Percentiles rank a stretch among this genome's conserved stretches.
phyloP scores from a whole-genome alignment of 1,140 invertebrate species.

The Triops cancriformis region DNA sequence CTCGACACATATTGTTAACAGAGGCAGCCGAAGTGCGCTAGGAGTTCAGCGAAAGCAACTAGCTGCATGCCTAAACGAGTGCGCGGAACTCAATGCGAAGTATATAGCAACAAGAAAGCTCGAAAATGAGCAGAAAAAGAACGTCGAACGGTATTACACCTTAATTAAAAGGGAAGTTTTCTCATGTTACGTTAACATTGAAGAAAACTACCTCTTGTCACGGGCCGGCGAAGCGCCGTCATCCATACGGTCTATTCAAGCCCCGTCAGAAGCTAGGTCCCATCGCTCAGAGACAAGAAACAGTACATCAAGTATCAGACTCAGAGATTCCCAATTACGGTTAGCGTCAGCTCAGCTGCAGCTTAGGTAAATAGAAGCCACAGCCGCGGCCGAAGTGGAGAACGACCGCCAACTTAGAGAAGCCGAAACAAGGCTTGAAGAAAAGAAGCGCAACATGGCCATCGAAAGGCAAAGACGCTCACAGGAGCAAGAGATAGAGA shows the following conservation, averaged over 20 bases:
- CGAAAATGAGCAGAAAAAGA: not conserved
- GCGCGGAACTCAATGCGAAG: not conserved
- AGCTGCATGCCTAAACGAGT: not conserved
- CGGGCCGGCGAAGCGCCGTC: constrained; percentile 14
- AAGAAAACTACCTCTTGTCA: constrained; percentile 10
- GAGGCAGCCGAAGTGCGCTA: too few relatives aligned
- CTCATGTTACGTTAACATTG: not conserved
- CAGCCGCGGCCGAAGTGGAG: not conserved
- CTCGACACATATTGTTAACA: too few relatives aligned
- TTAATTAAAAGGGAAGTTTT: not conserved
- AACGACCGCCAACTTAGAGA: not conserved
- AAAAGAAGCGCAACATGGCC: too few relatives aligned
- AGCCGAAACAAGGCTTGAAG: not conserved
- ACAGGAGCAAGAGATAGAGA: too few relatives aligned
- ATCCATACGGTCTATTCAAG: not conserved
- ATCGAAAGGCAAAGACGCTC: too few relatives aligned
- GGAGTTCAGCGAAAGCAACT: not conserved
- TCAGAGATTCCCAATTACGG: not conserved
- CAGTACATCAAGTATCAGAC: not conserved
- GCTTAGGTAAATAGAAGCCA: constrained; percentile 6
- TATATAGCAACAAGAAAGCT: not conserved
- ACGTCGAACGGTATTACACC: not conserved
- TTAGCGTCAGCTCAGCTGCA: not conserved
- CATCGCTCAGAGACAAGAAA: not conserved
- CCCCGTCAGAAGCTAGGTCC: not conserved